phyloP scores from a whole-genome alignment of 1,140 invertebrate genomes.

The Pissodes strobi region DNA sequence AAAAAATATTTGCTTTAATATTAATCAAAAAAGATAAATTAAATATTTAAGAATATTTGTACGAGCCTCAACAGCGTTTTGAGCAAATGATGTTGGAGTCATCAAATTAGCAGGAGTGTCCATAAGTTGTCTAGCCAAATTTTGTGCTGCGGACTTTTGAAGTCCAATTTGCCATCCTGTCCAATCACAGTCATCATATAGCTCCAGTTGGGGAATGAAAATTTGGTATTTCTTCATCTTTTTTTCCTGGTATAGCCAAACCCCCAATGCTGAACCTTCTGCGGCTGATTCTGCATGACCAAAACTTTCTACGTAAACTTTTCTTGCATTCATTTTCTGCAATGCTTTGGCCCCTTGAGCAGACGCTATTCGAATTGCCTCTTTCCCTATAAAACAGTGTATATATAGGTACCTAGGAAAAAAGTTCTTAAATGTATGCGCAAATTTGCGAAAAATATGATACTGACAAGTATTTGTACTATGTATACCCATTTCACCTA shows the following conservation, averaged over 20 bases:
- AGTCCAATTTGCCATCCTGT: conserved; percentile 63
- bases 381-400: conserved; percentile 57
- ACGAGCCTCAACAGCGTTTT: conserved; percentile 57
- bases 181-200: conserved; percentile 58
- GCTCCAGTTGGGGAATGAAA: conserved; percentile 57
- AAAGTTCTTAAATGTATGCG: too few species aligned
- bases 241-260: conserved; percentile 70
- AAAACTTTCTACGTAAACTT: conserved; percentile 72
- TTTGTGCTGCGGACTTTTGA: conserved; percentile 65
- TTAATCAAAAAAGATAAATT: too few species aligned
- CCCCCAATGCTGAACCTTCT: conserved; percentile 68
- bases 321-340: conserved; percentile 60
- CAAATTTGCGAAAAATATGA: too few species aligned
- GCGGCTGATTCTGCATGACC: conserved; percentile 74
- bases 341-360: conserved; percentile 62
- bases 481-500: too few species aligned
- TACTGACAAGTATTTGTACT: too few species aligned
- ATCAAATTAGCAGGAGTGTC: conserved; percentile 70
- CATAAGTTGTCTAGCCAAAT: conserved; percentile 64
- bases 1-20: too few species aligned
- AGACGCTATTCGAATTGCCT: conserved; percentile 65
- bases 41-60: too few species aligned
- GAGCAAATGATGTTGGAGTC: conserved; percentile 66
- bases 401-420: too few species aligned
- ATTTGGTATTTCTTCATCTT: conserved; percentile 60